These are phyloP conservation scores for Glyphotaelius pellucidus DNA, from an alignment of 2,888 invertebrate genomes.

Conservation along the genomic window DNA sequence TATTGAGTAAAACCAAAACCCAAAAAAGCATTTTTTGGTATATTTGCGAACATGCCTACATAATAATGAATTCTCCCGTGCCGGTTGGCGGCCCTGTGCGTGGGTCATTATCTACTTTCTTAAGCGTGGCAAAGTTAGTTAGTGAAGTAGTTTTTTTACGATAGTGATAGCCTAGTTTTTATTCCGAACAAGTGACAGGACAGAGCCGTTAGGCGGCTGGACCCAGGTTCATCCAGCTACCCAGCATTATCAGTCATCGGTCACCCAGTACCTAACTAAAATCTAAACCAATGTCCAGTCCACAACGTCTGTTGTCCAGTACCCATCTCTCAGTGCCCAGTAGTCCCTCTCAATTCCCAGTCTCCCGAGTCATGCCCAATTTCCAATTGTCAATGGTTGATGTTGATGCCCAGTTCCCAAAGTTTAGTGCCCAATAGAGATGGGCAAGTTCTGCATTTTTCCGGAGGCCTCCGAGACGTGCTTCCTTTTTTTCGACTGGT, in stretches of 20 bases:
- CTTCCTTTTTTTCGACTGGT: too few species aligned
- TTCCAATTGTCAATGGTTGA: too few species aligned
- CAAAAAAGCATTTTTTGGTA: too few species aligned
- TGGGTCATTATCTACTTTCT: conserved; percentile 44
- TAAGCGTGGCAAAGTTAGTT: conserved; percentile 34
- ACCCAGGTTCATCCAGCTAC: background rate
- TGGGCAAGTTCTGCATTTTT: too few species aligned
- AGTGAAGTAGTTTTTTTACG: conserved; percentile 37
- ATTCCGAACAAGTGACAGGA: conserved; percentile 45
- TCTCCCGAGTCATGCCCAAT: too few species aligned
- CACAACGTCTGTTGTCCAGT: too few species aligned
- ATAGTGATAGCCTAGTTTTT: conserved; percentile 53
- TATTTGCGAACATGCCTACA: too few species aligned
- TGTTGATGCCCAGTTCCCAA: background rate
- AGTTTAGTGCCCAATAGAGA: too few species aligned
- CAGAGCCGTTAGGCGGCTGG: conserved; percentile 46
- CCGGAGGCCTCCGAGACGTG: too few species aligned
- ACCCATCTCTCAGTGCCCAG: too few species aligned
- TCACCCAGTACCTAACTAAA: too few species aligned
- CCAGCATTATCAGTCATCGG: background rate
- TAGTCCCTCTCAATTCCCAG: background rate
- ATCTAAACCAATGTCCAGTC: background rate
- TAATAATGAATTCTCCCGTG: background rate
- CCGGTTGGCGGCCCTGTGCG: background rate
- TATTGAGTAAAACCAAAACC: too few species aligned